Percentiles rank a stretch among this genome's conserved stretches.
Conservation (phyloP, 2,888 invertebrate genomes). For the Cryptophagus acutangulus region DNA sequence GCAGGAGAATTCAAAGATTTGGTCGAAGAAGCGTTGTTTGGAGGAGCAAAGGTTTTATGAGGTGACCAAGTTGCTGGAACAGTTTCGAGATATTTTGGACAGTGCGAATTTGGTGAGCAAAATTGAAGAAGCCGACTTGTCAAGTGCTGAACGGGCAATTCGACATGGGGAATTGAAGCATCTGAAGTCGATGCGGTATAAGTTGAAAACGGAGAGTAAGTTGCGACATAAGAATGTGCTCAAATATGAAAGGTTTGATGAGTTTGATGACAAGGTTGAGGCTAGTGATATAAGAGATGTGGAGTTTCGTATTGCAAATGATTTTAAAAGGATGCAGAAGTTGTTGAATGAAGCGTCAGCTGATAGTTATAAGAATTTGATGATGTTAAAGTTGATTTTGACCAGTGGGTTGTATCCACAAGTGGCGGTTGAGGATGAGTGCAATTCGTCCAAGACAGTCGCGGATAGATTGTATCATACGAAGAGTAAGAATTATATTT, state of each 20-base stretch:
- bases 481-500: slow-evolving; percentile 81
- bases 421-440: slow-evolving; percentile 89
- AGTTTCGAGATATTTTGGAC: slow-evolving; percentile 78
- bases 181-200: slow-evolving; percentile 62
- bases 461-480: slow-evolving; percentile 82
- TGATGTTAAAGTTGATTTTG: slow-evolving; percentile 73
- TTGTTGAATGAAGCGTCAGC: slow-evolving; percentile 61
- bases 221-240: slow-evolving; percentile 70
- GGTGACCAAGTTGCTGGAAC: slow-evolving; percentile 85
- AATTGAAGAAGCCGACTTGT: slow-evolving; percentile 44
- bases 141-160: slow-evolving; percentile 71
- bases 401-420: slow-evolving; percentile 94
- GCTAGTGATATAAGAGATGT: slow-evolving; percentile 41
- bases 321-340: slow-evolving; percentile 52
- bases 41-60: slow-evolving; percentile 98
- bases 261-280: slow-evolving; percentile 57
- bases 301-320: slow-evolving; percentile 71
- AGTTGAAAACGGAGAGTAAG: slow-evolving; percentile 54
- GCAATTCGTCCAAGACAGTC: slow-evolving; percentile 82
- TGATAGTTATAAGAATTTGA: slow-evolving; percentile 62
- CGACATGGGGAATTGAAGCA: slow-evolving; percentile 87
- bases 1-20: slow-evolving; percentile 57
- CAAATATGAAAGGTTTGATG: slow-evolving; percentile 63
- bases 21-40: slow-evolving; percentile 85
- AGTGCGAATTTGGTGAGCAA: slow-evolving; percentile 46